Base-by-base conservation (phyloP, 1,140 invertebrate species). In the Bombus superbus region DNA sequence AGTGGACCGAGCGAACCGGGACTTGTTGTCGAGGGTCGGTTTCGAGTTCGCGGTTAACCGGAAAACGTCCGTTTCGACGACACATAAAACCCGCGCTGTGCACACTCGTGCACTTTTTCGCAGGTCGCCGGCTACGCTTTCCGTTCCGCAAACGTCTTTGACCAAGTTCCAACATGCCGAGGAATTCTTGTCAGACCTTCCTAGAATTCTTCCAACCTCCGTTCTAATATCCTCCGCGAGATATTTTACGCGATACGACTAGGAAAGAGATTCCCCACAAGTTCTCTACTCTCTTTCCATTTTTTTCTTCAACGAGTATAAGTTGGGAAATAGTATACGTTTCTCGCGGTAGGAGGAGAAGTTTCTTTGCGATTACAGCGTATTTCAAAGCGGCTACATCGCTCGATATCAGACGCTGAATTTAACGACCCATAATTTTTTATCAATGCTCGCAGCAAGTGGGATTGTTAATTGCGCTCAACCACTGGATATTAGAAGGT, bases 31-130 rank as follows among this genome's bases (percentile, higher is more conserved):
- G 59, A 72, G 71, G 86, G 57, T 57, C 38, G 77, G 86, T 88
- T 90, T 88, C 89, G 83, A 84, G 81, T 74, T 81, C 73, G 89
- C 86, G 89, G 89, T 90, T 90, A 90, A 90, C 89, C 89, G 86
- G 72, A 84, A 90, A 90, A 72, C 76, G 81, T n/a, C 83, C 73
- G 57, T 88, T 69, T 75, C 81, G 73, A 44, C 72, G 88, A 71
- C 64, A 71, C 77, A 81, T 85, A 89, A 90, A 89, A 90, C 86
- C 81, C 68, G 66, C 59, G 81, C n/a, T 62, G 47, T 32, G 59
- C 73, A 62, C 77, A 73, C 62, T 40, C 73, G 18, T 80, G 64
- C 71, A 64, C 47, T 89, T 87, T 86, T 89, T 89, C 85, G 57
- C 57, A 47, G 53, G 47, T 71, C 81, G 68, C 68, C 62, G 74